Percentiles rank a stretch among this genome's conserved stretches.
Evolutionary conservation across 2,113 vertebrate species (phyloP).

Genomic region (Amblyopsis rosae): DNA sequence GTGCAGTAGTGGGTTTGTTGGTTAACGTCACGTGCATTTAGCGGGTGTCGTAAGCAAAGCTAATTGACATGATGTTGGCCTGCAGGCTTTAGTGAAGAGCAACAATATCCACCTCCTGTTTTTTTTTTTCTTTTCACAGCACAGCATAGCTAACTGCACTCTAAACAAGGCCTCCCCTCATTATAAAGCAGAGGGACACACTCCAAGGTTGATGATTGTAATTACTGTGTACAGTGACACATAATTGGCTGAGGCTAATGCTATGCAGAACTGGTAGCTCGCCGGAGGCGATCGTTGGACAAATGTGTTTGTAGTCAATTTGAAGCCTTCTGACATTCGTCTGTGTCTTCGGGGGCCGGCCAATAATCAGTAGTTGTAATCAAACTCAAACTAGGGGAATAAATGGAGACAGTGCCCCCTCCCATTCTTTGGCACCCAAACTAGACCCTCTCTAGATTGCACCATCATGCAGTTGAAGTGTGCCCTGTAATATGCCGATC

Average conservation of each 20-base stretch:
- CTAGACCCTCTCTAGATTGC: not conserved
- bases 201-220: slow-evolving; percentile 52
- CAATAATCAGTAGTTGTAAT: too few relatives aligned
- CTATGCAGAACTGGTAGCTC: slow-evolving; percentile 49
- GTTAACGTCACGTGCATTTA: not conserved
- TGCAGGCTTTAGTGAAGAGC: not conserved
- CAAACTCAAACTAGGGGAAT: too few relatives aligned
- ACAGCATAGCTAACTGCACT: slow-evolving; percentile 32
- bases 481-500: slow-evolving; percentile 14
- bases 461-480: slow-evolving; percentile 15
- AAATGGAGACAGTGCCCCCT: too few relatives aligned
- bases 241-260: slow-evolving; percentile 44
- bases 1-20: not conserved
- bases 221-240: slow-evolving; percentile 40
- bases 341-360: too few relatives aligned
- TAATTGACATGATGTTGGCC: not conserved
- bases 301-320: slow-evolving; percentile 19
- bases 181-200: slow-evolving; percentile 45
- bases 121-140: slow-evolving; percentile 9
- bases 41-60: not conserved
- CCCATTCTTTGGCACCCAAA: too few relatives aligned
- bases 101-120: slow-evolving; percentile 9
- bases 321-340: too few relatives aligned
- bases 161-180: slow-evolving; percentile 19
- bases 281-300: slow-evolving; percentile 28